Percentiles rank a stretch among this genome's conserved stretches.
These are phyloP conservation scores for Alcedo atthis DNA, from an alignment of 2,797 vertebrate genomes.

Conservation along the genomic window DNA sequence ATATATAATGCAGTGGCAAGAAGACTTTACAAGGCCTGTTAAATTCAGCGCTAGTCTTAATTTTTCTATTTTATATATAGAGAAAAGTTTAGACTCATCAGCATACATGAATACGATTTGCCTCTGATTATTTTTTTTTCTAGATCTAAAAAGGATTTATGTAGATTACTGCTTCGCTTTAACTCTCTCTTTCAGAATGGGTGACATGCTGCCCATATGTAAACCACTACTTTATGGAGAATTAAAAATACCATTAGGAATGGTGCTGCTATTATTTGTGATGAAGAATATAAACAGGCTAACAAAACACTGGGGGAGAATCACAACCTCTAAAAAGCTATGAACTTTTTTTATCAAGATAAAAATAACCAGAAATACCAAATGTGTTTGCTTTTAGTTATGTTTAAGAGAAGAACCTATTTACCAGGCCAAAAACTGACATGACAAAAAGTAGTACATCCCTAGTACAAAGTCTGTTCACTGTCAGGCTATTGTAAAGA, in stretches of 20 bases:
- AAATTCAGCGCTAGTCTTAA: slow-evolving; percentile 6
- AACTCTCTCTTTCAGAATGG: slow-evolving; percentile 22
- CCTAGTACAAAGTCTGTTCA: not conserved
- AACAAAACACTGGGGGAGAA: slow-evolving; percentile 54
- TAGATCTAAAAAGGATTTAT: slow-evolving; percentile 13
- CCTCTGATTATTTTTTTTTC: not conserved
- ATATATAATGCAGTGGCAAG: not conserved
- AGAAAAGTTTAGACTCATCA: slow-evolving; percentile 19
- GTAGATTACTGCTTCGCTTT: slow-evolving; percentile 21
- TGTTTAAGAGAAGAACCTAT: slow-evolving; percentile 38
- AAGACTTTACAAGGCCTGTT: slow-evolving; percentile 30
- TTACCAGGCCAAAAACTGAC: slow-evolving; percentile 38
- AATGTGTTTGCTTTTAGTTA: slow-evolving; percentile 29
- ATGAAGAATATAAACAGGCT: slow-evolving; percentile 39
- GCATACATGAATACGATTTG: not conserved
- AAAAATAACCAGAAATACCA: slow-evolving; percentile 53
- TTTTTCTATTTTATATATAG: not conserved
- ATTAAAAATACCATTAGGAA: slow-evolving; percentile 62
- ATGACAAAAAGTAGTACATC: not conserved
- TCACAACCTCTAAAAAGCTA: slow-evolving; percentile 35
- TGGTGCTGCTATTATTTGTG: not conserved
- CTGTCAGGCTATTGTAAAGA: not conserved
- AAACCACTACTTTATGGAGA: slow-evolving; percentile 34
- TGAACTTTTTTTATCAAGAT: slow-evolving; percentile 27
- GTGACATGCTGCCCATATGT: slow-evolving; percentile 35